Evolutionary conservation across 2,113 vertebrate genomes (phyloP).

Genomic region (Taurulus bubalis): DNA sequence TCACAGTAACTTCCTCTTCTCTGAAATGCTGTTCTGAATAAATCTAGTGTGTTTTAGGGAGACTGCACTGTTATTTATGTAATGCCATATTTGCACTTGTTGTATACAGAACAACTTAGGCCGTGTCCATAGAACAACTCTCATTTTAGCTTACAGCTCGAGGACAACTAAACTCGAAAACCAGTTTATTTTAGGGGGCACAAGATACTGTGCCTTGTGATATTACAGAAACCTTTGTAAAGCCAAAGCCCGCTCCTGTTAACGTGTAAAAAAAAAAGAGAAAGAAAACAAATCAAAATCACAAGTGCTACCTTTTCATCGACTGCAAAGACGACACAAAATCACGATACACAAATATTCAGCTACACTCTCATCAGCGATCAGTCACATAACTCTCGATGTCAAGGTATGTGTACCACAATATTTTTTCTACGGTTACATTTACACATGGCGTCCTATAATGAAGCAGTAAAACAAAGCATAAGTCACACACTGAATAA

Average conservation of each 20-base stretch:
- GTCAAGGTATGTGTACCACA: slow-evolving; percentile 28
- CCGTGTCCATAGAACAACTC: background rate
- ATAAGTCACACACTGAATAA: slow-evolving; percentile 48
- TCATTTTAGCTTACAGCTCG: background rate
- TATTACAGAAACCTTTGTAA: slow-evolving; percentile 6
- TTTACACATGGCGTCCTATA: slow-evolving; percentile 23
- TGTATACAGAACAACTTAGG: background rate
- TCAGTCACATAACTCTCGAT: slow-evolving; percentile 41
- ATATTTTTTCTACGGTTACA: slow-evolving; percentile 21
- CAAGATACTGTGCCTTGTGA: background rate
- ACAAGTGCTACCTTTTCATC: slow-evolving; percentile 56
- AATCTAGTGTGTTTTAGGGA: background rate
- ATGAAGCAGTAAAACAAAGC: slow-evolving; percentile 49
- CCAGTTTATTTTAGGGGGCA: background rate
- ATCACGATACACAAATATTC: slow-evolving; percentile 54
- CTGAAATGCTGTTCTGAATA: background rate
- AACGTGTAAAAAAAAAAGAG: slow-evolving; percentile 29
- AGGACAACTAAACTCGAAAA: background rate
- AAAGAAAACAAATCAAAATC: slow-evolving; percentile 16
- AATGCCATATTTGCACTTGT: background rate
- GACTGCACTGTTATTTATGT: background rate
- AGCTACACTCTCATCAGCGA: slow-evolving; percentile 44
- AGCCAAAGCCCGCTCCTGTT: background rate
- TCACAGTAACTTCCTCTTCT: slow-evolving; percentile 37
- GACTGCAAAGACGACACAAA: slow-evolving; percentile 54